A percentile compares a stretch with the other conserved stretches of the same genome.
These are phyloP conservation scores for Mirza zaza DNA, from an alignment of 2,113 vertebrate species.

Conservation along the genomic window DNA sequence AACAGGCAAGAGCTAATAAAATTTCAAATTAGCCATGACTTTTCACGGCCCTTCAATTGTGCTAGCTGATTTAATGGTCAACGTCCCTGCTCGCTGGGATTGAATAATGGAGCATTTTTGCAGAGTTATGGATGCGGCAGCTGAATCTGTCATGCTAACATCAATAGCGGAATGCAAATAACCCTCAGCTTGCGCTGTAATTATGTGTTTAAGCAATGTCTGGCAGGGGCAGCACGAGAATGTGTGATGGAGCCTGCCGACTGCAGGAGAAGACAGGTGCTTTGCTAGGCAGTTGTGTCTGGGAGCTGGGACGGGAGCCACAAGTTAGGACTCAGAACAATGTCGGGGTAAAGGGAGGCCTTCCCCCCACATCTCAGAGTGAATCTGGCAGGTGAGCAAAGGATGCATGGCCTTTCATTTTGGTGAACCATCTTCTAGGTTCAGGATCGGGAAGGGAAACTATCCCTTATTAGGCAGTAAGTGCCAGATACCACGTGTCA, in stretches of 20 bases:
- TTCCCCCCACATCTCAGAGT: not conserved
- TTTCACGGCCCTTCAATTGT: constrained; percentile 82
- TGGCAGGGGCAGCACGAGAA: constrained; percentile 77
- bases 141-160: constrained; percentile 87
- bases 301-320: not conserved
- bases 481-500: not conserved
- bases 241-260: not conserved
- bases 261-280: not conserved
- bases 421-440: not conserved
- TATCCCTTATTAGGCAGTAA: not conserved
- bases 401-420: not conserved
- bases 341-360: not conserved
- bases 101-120: constrained; percentile 91
- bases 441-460: not conserved
- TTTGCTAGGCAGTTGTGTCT: not conserved
- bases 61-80: constrained; percentile 84
- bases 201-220: constrained; percentile 83
- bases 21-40: constrained; percentile 87
- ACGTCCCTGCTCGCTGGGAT: constrained; percentile 85
- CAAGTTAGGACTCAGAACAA: not conserved
- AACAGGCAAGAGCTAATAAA: constrained; percentile 83
- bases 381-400: not conserved
- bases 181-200: constrained; percentile 81
- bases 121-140: constrained; percentile 90
- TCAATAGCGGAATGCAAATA: constrained; percentile 88